Conservation (phyloP, 2,797 vertebrate species). For the Poecilia wingei region DNA sequence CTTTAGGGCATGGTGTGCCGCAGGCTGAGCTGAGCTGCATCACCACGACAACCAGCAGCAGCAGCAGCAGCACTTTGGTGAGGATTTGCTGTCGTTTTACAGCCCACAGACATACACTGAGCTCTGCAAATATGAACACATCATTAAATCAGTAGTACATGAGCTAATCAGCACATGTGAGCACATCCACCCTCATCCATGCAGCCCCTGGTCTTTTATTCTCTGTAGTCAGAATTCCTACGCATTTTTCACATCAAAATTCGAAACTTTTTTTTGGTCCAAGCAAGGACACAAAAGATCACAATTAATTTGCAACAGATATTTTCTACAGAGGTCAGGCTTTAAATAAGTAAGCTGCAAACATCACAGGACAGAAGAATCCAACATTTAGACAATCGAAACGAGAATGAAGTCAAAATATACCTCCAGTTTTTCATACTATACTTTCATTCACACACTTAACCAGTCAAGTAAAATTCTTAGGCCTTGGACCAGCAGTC, state of each 20-base stretch:
- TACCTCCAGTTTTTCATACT: not conserved
- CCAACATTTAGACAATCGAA: not conserved
- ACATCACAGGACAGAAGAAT: not conserved
- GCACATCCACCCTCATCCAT: not conserved
- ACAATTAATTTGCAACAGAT: not conserved
- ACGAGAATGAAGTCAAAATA: not conserved
- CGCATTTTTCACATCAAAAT: not conserved
- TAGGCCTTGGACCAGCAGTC: not conserved
- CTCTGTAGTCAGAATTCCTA: not conserved
- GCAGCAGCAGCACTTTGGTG: constrained; percentile 43
- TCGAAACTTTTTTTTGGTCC: not conserved
- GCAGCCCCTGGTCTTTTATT: not conserved
- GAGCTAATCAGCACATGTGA: constrained; percentile 48
- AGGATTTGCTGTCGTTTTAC: constrained; percentile 57
- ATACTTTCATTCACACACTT: not conserved
- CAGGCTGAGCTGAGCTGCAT: constrained; percentile 39
- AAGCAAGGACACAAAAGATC: not conserved
- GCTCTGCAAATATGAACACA: constrained; percentile 7
- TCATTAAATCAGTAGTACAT: constrained; percentile 34
- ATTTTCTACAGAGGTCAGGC: not conserved
- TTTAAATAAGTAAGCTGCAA: not conserved
- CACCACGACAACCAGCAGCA: constrained; percentile 57
- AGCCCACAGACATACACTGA: constrained; percentile 33
- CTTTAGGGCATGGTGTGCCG: constrained; percentile 48
- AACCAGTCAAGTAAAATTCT: not conserved